phyloP scores from a whole-genome alignment of 2,888 invertebrate species.

The Drosophila trichaetosa region DNA sequence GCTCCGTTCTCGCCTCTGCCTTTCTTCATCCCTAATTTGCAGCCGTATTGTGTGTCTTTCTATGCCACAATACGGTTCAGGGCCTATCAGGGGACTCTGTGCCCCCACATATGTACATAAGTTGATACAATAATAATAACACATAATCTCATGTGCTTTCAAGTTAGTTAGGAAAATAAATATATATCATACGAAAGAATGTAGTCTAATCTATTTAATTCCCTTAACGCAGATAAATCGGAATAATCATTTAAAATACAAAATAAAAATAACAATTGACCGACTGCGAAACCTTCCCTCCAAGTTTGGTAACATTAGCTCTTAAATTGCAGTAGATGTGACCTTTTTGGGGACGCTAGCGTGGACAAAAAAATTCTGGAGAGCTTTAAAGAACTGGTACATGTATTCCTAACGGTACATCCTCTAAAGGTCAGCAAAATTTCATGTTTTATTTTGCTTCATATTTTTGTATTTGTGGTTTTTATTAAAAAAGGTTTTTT shows the following conservation, averaged over 20 bases:
- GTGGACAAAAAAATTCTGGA: not conserved
- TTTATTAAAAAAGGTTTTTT: slow-evolving; percentile 68
- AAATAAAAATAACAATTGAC: slow-evolving; percentile 28
- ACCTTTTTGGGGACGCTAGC: not conserved
- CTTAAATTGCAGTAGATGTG: not conserved
- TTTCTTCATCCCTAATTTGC: no score
- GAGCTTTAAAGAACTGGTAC: not conserved
- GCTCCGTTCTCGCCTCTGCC: no score
- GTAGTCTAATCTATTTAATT: slow-evolving; percentile 54
- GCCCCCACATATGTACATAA: no score
- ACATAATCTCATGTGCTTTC: slow-evolving; percentile 37
- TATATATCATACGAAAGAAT: slow-evolving; percentile 31
- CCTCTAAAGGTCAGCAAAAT: slow-evolving; percentile 23
- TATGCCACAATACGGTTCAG: no score
- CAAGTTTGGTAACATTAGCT: not conserved
- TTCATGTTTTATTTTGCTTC: slow-evolving; percentile 22
- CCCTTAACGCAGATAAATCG: slow-evolving; percentile 62
- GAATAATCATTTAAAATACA: slow-evolving; percentile 56
- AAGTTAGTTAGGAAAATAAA: slow-evolving; percentile 23
- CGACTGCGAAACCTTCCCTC: not conserved
- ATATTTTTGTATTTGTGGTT: slow-evolving; percentile 23
- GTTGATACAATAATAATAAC: not conserved
- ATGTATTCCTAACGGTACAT: not conserved
- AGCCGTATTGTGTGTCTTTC: no score
- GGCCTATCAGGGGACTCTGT: no score